A percentile compares a stretch with the other conserved stretches of the same genome.
Conservation (phyloP, 2,888 invertebrate genomes). For the Apotomis capreana region DNA sequence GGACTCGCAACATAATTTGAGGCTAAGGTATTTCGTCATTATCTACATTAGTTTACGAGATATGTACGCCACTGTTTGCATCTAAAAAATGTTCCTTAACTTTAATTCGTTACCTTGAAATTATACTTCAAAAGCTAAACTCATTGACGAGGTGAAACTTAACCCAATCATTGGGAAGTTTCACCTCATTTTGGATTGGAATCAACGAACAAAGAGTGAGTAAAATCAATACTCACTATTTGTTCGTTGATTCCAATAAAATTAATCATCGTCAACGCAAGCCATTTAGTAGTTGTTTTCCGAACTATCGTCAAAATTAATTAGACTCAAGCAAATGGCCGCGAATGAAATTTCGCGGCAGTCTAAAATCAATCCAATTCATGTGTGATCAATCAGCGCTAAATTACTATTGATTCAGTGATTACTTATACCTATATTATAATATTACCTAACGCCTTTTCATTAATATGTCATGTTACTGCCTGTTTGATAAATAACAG, state of each 20-base stretch:
- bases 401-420: no score
- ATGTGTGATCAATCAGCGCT: background rate
- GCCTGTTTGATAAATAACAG: background rate
- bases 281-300: background rate
- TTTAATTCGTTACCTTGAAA: no score
- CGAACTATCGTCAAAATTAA: background rate
- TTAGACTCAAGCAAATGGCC: background rate
- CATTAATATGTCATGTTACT: no score
- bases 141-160: background rate
- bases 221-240: background rate
- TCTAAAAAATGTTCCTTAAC: no score
- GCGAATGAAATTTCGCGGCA: background rate
- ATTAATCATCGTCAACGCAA: background rate
- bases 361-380: background rate
- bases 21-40: no score
- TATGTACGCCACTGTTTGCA: no score
- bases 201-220: background rate
- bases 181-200: background rate
- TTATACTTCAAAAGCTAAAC: no score
- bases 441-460: no score
- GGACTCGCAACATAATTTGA: no score
- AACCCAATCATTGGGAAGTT: conserved; percentile 1
- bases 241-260: background rate
- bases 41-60: no score
- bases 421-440: no score